Percentiles rank a stretch among this genome's conserved stretches.
phyloP scores from a whole-genome alignment of 2,113 vertebrate species.

The Corythoichthys haematopterus region DNA sequence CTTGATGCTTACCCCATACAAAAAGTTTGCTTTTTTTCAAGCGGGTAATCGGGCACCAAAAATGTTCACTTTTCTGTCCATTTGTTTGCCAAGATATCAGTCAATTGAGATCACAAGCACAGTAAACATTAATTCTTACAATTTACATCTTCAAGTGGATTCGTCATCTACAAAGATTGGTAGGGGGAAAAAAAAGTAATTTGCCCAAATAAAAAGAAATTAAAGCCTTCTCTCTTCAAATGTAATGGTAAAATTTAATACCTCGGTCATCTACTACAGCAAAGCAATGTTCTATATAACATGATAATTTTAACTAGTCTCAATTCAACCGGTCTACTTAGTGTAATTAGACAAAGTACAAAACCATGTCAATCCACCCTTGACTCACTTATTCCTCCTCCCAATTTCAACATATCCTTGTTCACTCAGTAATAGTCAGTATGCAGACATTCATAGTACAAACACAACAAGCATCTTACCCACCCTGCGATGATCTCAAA shows the following conservation, averaged over 20 bases:
- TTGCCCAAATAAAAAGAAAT: background rate
- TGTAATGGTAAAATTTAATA: background rate
- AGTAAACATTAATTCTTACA: background rate
- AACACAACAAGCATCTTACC: slow-evolving; percentile 38
- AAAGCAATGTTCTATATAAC: background rate
- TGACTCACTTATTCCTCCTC: slow-evolving; percentile 59
- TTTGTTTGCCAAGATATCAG: background rate
- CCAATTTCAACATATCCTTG: slow-evolving; percentile 24
- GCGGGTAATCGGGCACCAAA: background rate
- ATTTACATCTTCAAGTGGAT: background rate
- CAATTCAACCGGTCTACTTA: too few species aligned
- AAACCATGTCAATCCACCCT: background rate
- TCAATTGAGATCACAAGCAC: background rate
- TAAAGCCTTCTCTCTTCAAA: background rate
- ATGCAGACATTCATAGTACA: background rate
- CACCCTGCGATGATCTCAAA: slow-evolving; percentile 92
- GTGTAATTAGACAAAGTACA: background rate
- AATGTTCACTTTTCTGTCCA: background rate
- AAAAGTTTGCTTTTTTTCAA: background rate
- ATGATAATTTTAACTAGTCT: too few species aligned
- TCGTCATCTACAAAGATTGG: background rate
- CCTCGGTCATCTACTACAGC: background rate
- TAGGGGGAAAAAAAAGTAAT: background rate
- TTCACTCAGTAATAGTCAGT: slow-evolving; percentile 3
- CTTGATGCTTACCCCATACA: background rate